phyloP scores from a whole-genome alignment of 2,113 vertebrate genomes.

The Sebastes schlegelii region DNA sequence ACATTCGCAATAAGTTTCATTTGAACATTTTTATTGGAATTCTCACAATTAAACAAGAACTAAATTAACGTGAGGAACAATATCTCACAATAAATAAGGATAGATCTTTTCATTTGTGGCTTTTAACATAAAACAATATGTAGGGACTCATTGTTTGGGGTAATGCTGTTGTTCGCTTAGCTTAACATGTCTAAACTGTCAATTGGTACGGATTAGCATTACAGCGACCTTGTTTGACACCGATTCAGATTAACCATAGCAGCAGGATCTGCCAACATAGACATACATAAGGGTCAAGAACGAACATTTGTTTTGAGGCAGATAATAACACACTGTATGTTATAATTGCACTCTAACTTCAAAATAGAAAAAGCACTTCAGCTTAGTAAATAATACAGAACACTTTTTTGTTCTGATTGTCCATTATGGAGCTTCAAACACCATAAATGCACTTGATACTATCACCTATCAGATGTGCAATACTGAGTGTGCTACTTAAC shows the following conservation, averaged over 20 bases:
- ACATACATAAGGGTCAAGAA: constrained; percentile 34
- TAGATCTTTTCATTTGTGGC: constrained; percentile 57
- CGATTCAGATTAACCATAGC: constrained; percentile 57
- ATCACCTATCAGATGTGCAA: constrained; percentile 67
- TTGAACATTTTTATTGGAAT: constrained; percentile 61
- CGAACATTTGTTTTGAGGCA: constrained; percentile 37
- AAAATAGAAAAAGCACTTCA: constrained; percentile 43
- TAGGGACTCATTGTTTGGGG: constrained; percentile 40
- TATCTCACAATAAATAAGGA: constrained; percentile 81
- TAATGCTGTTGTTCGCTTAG: constrained; percentile 28
- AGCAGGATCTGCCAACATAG: constrained; percentile 56
- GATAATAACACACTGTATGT: constrained; percentile 25
- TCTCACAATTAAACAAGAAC: constrained; percentile 35
- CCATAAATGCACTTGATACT: constrained; percentile 16
- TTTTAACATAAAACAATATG: constrained; percentile 53
- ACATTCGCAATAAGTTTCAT: not conserved
- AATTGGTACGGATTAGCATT: constrained; percentile 26
- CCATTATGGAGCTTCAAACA: constrained; percentile 39
- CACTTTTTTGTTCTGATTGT: constrained; percentile 34
- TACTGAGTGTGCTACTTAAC: constrained; percentile 57
- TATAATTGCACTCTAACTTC: constrained; percentile 51
- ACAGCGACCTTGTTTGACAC: constrained; percentile 38
- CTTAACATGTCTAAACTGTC: constrained; percentile 25
- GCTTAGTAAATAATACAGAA: constrained; percentile 42
- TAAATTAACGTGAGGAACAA: constrained; percentile 39